These are phyloP conservation scores for Colletes collaris DNA, from an alignment of 2,888 invertebrate genomes.

Conservation along the genomic window DNA sequence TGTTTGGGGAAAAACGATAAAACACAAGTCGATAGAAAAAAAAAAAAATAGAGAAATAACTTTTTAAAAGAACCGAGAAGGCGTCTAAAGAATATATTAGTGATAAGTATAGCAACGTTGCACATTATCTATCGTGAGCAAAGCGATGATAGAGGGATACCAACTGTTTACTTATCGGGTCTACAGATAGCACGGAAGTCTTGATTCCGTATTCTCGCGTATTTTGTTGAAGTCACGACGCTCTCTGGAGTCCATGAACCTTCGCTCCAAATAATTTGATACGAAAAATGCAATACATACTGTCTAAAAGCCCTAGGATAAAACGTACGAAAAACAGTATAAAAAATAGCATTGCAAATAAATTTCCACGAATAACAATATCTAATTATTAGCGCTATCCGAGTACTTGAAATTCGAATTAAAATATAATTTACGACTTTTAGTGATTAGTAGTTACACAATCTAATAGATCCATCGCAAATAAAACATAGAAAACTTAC, in stretches of 20 bases:
- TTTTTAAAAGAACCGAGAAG: neutral
- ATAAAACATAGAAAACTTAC: conserved; percentile 8
- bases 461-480: no score
- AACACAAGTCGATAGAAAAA: neutral
- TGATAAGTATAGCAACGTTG: conserved; percentile 65
- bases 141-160: conserved; percentile 59
- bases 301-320: no score
- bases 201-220: conserved; percentile 63
- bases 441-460: no score
- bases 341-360: no score
- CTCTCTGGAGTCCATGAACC: neutral
- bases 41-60: neutral
- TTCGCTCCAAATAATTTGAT: neutral
- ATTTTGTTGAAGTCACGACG: conserved; percentile 26
- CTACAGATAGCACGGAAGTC: conserved; percentile 53
- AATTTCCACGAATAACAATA: no score
- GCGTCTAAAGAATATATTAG: conserved; percentile 15
- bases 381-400: no score
- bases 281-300: neutral
- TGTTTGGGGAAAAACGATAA: neutral
- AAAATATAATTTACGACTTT: no score
- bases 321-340: no score
- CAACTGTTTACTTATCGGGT: conserved; percentile 65
- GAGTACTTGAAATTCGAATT: no score
- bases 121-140: conserved; percentile 67